Base-by-base conservation (phyloP, 1,140 invertebrate species). In the Myzus persicae region DNA sequence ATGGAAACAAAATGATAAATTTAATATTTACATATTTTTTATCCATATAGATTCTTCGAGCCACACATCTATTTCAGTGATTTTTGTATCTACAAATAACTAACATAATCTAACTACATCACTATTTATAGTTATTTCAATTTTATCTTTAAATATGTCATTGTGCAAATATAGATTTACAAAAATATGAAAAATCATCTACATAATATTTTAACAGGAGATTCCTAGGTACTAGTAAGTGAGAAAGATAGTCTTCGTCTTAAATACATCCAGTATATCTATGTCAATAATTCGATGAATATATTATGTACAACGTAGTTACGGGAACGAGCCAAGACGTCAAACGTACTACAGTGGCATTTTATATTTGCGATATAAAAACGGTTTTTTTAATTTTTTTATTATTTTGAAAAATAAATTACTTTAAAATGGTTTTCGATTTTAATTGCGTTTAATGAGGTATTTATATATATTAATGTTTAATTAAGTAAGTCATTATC, bases 21-120 rank as follows among this genome's bases (percentile, higher is more conserved):
- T 54, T 46, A 2, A 84, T 84, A 84, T 84, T 40, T 84, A 84
- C 40, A 87, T 87, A 51, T 89, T 89, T 14, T 14, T 88, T 88
- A 42, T 51, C 7, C 20, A 36, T 26, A 26, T n/a, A n/a, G n/a
- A n/a, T n/a, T n/a, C n/a, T n/a, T n/a, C n/a, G 46, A 48, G n/a
- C 18, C 42, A n/a, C 4, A 26, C 0, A 14, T 46, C 44, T 88
- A 46, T 88, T 44, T 44, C 7, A 88, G 18, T 0, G 44, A 36
- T 48, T 46, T n/a, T 48, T 20, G 18, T 46, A 88, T n/a, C n/a
- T n/a, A n/a, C n/a, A n/a, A n/a, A n/a, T n/a, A n/a, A n/a, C n/a
- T n/a, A n/a, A n/a, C n/a, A n/a, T n/a, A n/a, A n/a, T n/a, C n/a
- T n/a, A n/a, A n/a, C n/a, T n/a, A n/a, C n/a, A n/a, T 84, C 38